phyloP scores from a whole-genome alignment of 2,888 invertebrate species.

The Koerneria pararmatus region DNA sequence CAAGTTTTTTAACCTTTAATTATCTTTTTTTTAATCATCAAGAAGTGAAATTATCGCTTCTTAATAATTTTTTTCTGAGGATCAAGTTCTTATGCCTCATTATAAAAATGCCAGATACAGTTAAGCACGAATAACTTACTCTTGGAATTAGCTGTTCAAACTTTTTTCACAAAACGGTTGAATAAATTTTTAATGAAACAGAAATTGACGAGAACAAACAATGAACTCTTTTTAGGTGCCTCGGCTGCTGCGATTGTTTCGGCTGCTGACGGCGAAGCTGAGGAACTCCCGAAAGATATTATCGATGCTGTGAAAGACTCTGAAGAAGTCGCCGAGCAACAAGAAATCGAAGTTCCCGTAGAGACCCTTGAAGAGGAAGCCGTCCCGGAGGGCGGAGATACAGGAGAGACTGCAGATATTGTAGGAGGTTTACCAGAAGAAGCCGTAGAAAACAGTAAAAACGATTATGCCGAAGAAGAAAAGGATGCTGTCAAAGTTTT shows the following conservation, averaged over 20 bases:
- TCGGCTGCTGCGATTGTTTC: constrained; percentile 6
- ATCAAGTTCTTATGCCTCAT: too few relatives aligned
- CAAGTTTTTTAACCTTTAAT: too few relatives aligned
- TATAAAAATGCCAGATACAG: too few relatives aligned
- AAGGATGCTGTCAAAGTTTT: background rate
- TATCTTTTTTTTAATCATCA: too few relatives aligned
- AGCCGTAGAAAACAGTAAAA: background rate
- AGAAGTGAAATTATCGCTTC: too few relatives aligned
- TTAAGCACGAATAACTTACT: too few relatives aligned
- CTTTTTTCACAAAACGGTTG: background rate
- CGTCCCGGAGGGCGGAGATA: background rate
- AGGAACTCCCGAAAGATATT: background rate
- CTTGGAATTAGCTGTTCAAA: background rate
- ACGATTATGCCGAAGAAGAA: background rate
- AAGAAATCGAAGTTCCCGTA: background rate
- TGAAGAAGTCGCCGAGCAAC: background rate
- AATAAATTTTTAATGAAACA: background rate
- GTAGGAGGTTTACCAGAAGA: background rate
- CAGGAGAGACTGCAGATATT: background rate
- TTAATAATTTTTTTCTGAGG: too few relatives aligned
- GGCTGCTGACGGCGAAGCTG: background rate
- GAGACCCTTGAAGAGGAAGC: background rate
- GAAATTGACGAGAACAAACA: background rate
- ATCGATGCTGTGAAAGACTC: background rate
- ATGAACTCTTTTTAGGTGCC: background rate